Percentiles rank a stretch among this genome's conserved stretches.
These are phyloP conservation scores for Sebastes fasciatus DNA, from an alignment of 2,113 vertebrate genomes.

Conservation along the genomic window DNA sequence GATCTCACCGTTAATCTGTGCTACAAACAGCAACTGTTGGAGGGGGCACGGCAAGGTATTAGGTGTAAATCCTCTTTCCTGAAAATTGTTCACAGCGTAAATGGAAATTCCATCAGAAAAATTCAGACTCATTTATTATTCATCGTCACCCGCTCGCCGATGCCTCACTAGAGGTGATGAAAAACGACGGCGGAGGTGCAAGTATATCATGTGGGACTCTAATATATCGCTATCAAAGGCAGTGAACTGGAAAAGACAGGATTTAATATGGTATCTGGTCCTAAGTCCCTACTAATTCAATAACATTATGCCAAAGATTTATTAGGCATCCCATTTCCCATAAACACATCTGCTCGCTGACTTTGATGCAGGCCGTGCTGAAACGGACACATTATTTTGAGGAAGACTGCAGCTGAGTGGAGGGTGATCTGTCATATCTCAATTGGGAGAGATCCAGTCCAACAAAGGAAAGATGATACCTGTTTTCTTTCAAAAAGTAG, in stretches of 20 bases:
- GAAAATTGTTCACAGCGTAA: slow-evolving; percentile 78
- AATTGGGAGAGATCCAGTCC: slow-evolving; percentile 37
- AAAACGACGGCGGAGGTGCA: slow-evolving; percentile 64
- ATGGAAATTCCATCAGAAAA: slow-evolving; percentile 85
- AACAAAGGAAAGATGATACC: slow-evolving; percentile 33
- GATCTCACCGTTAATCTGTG: slow-evolving; percentile 70
- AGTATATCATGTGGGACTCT: slow-evolving; percentile 79
- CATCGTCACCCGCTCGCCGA: slow-evolving; percentile 67
- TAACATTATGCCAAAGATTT: slow-evolving; percentile 79
- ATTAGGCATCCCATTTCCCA: slow-evolving; percentile 70
- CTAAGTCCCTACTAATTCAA: slow-evolving; percentile 82
- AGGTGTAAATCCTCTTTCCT: slow-evolving; percentile 80
- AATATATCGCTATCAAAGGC: slow-evolving; percentile 74
- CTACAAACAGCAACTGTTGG: slow-evolving; percentile 76
- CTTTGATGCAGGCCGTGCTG: slow-evolving; percentile 47
- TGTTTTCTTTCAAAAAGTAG: neutral
- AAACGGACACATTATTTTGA: slow-evolving; percentile 48
- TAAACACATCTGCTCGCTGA: slow-evolving; percentile 67
- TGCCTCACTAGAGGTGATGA: slow-evolving; percentile 68
- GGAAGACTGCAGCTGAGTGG: slow-evolving; percentile 28
- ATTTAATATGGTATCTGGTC: slow-evolving; percentile 72
- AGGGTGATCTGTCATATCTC: slow-evolving; percentile 49
- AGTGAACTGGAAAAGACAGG: slow-evolving; percentile 80
- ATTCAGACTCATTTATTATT: slow-evolving; percentile 83
- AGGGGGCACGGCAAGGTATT: slow-evolving; percentile 77